Conservation (phyloP, 2,113 vertebrate genomes). For the Manacus vitellinus region DNA sequence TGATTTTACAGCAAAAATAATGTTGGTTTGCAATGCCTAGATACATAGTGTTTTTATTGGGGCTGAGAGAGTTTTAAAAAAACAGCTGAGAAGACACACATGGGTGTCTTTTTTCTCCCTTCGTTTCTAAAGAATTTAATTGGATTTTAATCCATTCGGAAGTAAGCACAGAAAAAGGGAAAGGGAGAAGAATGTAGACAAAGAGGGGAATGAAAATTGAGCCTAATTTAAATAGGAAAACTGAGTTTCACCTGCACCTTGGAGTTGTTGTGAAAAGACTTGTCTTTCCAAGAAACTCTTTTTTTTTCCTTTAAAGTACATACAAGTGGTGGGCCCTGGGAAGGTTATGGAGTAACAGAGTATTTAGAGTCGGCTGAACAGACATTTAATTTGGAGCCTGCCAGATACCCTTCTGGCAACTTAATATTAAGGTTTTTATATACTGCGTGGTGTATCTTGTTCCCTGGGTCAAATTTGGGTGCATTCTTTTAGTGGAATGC, state of each 20-base stretch:
- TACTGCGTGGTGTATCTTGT: conserved; percentile 19
- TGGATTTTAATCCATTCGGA: conserved; percentile 41
- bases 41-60: conserved; percentile 64
- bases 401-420: conserved; percentile 44
- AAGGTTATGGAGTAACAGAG: conserved; percentile 27
- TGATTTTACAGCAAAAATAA: conserved; percentile 76
- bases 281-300: background rate
- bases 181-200: background rate
- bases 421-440: conserved; percentile 7
- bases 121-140: conserved; percentile 37
- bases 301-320: background rate
- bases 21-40: conserved; percentile 59
- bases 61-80: conserved; percentile 50
- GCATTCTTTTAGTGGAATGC: conserved; percentile 18
- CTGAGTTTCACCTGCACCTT: background rate
- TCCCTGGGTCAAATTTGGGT: conserved; percentile 21
- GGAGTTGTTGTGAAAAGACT: background rate
- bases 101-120: background rate
- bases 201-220: background rate
- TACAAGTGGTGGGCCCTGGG: background rate
- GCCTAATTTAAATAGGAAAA: conserved; percentile 16
- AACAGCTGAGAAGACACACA: conserved; percentile 11
- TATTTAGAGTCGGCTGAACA: conserved; percentile 6
- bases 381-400: conserved; percentile 29
- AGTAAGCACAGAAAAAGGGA: background rate